Percentiles rank a stretch among this genome's conserved stretches.
Conservation (phyloP, 1,140 invertebrate genomes). For the Micrasema longulum region DNA sequence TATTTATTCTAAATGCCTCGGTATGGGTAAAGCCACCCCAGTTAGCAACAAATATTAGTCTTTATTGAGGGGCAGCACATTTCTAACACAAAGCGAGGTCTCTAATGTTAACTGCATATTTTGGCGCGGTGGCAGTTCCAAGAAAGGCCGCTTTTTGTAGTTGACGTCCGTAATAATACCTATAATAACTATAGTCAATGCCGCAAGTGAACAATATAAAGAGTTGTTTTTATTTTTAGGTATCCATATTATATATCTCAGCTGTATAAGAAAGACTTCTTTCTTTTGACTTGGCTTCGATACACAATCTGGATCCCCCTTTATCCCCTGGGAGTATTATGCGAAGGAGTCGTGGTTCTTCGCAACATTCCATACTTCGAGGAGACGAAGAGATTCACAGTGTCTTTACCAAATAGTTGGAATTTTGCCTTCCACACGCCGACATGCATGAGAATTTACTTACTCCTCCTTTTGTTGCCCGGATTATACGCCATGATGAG, state of each 20-base stretch:
- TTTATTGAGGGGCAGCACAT: too few relatives aligned
- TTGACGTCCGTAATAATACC: too few relatives aligned
- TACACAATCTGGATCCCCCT: conserved; percentile 94
- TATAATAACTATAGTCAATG: too few relatives aligned
- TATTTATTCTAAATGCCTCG: too few relatives aligned
- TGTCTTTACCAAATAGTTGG: conserved; percentile 84
- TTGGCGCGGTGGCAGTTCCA: too few relatives aligned
- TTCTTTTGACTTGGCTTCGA: conserved; percentile 89
- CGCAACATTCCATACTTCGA: conserved; percentile 91
- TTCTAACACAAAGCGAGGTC: too few relatives aligned
- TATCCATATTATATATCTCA: conserved; percentile 93
- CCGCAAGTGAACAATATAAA: too few relatives aligned
- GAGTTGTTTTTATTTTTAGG: conserved; percentile 65
- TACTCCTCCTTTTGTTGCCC: conserved; percentile 81
- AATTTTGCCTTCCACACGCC: conserved; percentile 92
- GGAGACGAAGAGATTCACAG: conserved; percentile 81
- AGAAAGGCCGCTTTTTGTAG: too few relatives aligned
- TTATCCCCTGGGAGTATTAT: conserved; percentile 90
- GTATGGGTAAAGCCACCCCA: too few relatives aligned
- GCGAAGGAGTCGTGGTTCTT: conserved; percentile 85
- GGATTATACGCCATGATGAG: conserved; percentile 81
- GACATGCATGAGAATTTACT: conserved; percentile 80
- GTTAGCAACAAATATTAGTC: too few relatives aligned
- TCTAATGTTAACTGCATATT: too few relatives aligned
- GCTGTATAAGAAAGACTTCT: conserved; percentile 79